These are phyloP conservation scores for Malacoctenus gilli DNA, from an alignment of 2,797 vertebrate species.

Conservation along the genomic window DNA sequence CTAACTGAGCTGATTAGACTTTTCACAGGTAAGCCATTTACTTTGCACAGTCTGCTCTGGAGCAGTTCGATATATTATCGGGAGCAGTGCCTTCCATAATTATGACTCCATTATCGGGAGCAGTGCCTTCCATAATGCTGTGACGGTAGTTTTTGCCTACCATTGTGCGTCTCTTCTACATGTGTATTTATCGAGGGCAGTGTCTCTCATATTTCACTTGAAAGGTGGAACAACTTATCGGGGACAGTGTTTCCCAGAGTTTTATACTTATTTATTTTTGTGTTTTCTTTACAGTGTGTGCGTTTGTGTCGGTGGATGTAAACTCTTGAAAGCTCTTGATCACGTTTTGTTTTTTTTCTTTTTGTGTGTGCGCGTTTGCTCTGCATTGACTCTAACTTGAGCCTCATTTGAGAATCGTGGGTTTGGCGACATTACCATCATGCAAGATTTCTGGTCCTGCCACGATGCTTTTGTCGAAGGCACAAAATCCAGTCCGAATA, in stretches of 20 bases:
- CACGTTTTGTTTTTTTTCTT: no score
- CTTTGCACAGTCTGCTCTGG: constrained; percentile 62
- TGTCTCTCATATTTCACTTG: constrained; percentile 91
- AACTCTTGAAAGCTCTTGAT: no score
- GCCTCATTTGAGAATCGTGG: no score
- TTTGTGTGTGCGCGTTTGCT: no score
- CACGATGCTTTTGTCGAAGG: no score
- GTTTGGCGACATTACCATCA: no score
- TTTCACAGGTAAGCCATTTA: constrained; percentile 46
- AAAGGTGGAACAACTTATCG: constrained; percentile 96
- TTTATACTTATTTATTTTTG: constrained; percentile 80
- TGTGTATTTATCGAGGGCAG: constrained; percentile 83
- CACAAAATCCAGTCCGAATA: no score
- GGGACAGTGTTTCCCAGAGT: constrained; percentile 99
- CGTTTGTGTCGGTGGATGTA: no score
- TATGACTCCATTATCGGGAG: constrained; percentile 91
- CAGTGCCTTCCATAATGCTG: constrained; percentile 92
- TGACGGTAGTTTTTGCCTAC: constrained; percentile 85
- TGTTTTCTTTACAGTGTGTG: constrained; percentile 10
- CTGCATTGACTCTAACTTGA: no score
- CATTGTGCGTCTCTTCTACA: constrained; percentile 50
- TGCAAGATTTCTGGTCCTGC: no score
- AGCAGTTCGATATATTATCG: constrained; percentile 85
- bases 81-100: constrained; percentile 95
- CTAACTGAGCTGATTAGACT: constrained; percentile 18